Evolutionary conservation across 2,797 vertebrate species (phyloP).

Genomic region (Triplophysa bombifrons): DNA sequence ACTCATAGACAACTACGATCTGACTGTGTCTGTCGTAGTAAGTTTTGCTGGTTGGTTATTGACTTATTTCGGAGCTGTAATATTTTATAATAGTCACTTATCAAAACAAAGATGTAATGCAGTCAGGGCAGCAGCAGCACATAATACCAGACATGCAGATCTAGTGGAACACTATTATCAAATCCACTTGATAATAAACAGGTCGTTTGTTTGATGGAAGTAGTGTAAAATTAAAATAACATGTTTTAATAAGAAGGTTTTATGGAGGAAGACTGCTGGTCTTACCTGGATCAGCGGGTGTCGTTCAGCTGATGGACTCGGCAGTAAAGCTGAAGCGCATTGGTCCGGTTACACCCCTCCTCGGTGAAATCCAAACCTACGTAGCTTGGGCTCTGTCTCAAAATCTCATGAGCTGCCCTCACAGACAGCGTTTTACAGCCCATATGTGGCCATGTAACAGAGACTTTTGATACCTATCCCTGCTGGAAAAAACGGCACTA

Average conservation of each 20-base stretch:
- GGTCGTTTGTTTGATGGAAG: neutral
- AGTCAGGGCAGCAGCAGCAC: neutral
- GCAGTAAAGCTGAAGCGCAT: slow-evolving; percentile 43
- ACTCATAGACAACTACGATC: neutral
- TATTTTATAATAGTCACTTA: neutral
- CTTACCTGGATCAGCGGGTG: slow-evolving; percentile 52
- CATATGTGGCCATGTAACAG: too few relatives aligned
- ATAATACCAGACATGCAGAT: neutral
- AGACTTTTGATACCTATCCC: too few relatives aligned
- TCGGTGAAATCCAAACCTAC: neutral
- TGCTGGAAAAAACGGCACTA: too few relatives aligned
- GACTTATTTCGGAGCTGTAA: neutral
- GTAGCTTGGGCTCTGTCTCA: neutral
- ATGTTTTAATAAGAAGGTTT: neutral
- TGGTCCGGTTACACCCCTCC: slow-evolving; percentile 27
- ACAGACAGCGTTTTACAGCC: neutral
- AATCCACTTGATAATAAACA: neutral
- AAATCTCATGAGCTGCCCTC: neutral
- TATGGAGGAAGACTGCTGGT: neutral
- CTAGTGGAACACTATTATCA: neutral
- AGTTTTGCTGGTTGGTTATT: neutral
- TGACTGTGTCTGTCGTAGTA: neutral
- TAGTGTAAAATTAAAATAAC: neutral
- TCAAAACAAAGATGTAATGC: slow-evolving; percentile 25
- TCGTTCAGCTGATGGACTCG: slow-evolving; percentile 32